Percentiles rank a stretch among this genome's conserved stretches.
phyloP scores from a whole-genome alignment of 2,797 vertebrate species.

The Rhinophrynus dorsalis region DNA sequence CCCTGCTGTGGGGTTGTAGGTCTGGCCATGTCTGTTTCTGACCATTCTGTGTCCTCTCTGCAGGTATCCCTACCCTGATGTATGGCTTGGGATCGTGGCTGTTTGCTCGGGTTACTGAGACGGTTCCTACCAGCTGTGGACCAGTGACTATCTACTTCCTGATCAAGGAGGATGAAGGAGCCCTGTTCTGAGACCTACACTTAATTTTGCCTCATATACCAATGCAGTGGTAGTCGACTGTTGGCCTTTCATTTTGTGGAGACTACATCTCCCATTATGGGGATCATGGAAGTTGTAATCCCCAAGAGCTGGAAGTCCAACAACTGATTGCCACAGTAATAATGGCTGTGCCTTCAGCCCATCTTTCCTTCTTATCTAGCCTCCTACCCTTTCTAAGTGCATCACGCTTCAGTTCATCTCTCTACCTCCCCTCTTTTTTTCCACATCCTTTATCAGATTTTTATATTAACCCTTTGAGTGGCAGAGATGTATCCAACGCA shows the following conservation, averaged over 20 bases:
- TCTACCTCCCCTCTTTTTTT: not conserved
- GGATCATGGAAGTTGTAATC: no score
- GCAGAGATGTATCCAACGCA: no score
- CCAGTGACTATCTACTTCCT: constrained; percentile 93
- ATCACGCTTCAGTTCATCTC: not conserved
- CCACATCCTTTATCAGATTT: no score
- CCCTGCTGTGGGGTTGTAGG: not conserved
- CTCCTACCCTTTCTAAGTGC: not conserved
- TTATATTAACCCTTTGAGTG: no score
- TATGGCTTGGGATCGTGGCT: constrained; percentile 96
- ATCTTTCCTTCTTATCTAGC: not conserved
- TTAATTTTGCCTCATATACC: not conserved
- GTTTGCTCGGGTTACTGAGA: constrained; percentile 86
- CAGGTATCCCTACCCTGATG: constrained; percentile 91
- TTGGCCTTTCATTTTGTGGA: not conserved
- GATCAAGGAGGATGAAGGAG: constrained; percentile 92
- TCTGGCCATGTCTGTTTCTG: not conserved
- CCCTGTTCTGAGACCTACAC: constrained; percentile 69
- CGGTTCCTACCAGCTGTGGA: constrained; percentile 85
- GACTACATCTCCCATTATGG: no score
- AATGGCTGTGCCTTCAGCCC: not conserved
- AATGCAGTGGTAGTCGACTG: no score
- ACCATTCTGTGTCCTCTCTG: constrained; percentile 56
- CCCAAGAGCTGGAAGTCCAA: no score
- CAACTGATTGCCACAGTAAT: no score